phyloP scores from a whole-genome alignment of 37 sponge, comb jelly and placozoan genomes.

The Diacarnus erythraeanus region DNA sequence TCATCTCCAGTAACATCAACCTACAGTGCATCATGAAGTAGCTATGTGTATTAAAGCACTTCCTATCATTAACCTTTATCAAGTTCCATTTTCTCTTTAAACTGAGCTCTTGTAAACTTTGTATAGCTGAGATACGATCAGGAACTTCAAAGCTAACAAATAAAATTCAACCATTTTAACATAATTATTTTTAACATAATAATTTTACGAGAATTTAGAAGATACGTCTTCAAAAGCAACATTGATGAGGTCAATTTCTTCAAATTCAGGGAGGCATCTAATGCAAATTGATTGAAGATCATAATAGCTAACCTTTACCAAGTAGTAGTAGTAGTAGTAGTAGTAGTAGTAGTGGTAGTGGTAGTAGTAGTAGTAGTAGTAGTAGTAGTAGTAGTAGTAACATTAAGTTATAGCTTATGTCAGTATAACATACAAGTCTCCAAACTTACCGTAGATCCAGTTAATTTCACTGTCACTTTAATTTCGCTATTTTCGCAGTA shows the following conservation, averaged over 20 bases:
- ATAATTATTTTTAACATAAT: background rate
- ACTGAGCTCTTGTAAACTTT: constrained; percentile 74
- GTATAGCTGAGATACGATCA: constrained; percentile 75
- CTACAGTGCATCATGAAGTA: constrained; percentile 18
- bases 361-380: no score
- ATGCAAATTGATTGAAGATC: background rate
- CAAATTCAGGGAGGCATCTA: constrained; percentile 71
- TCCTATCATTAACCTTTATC: constrained; percentile 74
- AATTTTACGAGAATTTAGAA: background rate
- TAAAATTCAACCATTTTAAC: background rate
- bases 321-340: background rate
- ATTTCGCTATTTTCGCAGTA: no score
- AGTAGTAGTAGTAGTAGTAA: no score
- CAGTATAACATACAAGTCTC: no score
- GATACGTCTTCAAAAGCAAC: constrained; percentile 87
- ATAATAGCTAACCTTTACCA: background rate
- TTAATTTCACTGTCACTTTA: no score
- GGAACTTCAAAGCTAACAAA: constrained; percentile 73
- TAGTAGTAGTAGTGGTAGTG: no score
- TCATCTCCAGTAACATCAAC: constrained; percentile 59
- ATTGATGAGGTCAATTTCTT: constrained; percentile 94
- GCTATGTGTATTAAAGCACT: no score
- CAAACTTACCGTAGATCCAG: no score
- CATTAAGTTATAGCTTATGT: no score
- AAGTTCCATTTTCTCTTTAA: constrained; percentile 86